Evolutionary conservation across 2,888 invertebrate species (phyloP).

Genomic region (Pteria penguin): DNA sequence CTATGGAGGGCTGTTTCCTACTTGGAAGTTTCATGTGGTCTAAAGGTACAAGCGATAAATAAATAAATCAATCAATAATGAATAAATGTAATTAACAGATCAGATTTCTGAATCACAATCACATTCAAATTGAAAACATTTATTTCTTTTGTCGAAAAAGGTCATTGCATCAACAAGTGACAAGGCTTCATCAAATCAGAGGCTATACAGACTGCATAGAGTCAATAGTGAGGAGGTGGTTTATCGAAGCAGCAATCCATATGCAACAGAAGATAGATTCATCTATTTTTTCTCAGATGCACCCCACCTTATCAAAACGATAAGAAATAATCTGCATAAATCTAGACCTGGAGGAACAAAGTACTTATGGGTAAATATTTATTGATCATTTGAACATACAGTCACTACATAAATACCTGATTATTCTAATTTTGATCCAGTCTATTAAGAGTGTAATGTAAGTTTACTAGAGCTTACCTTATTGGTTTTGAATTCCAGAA

Average conservation of each 20-base stretch:
- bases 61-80: too few relatives aligned
- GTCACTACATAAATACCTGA: too few relatives aligned
- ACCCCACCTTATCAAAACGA: constrained; percentile 14
- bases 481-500: not conserved
- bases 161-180: constrained; percentile 13
- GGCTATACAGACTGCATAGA: constrained; percentile 11
- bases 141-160: too few relatives aligned
- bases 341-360: constrained; percentile 18
- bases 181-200: constrained; percentile 18
- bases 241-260: not conserved
- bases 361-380: constrained; percentile 7
- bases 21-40: constrained; percentile 6
- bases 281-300: constrained; percentile 8
- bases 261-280: not conserved
- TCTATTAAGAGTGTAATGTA: too few relatives aligned
- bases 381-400: too few relatives aligned
- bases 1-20: constrained; percentile 4
- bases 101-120: too few relatives aligned
- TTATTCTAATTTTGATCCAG: too few relatives aligned
- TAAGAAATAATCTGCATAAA: constrained; percentile 16
- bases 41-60: too few relatives aligned
- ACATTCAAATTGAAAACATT: too few relatives aligned
- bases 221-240: not conserved
- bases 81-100: too few relatives aligned
- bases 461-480: not conserved